Base-by-base conservation (phyloP, 2,113 vertebrate genomes). In the Microcebus griseorufus region DNA sequence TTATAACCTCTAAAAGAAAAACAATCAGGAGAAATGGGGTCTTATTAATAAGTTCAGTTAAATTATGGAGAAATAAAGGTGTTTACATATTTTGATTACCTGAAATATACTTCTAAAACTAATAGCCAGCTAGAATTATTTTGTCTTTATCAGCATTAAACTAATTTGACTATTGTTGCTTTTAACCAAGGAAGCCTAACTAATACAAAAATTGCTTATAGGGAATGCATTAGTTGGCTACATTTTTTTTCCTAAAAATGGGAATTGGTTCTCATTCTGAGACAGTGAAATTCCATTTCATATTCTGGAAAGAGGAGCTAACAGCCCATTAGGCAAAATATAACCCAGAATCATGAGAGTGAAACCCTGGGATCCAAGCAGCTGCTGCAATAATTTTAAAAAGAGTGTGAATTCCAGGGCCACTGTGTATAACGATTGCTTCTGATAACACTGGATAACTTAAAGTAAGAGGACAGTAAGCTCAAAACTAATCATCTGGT, bases 61-160 rank as follows among this genome's bases (percentile, higher is more conserved):
- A 81, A 51, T 76, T 94, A 73, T 22, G 29, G n/a, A 53, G 17
- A 92, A 82, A 73, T 73, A 65, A 88, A 64, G 3, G 4, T 20
- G 16, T 95, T 73, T 60, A 14, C 5, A 84, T 64, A 53, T 80
- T 93, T 92, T 82, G 45, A 79, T 72, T 39, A 69, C 1, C 55
- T 22, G 23, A 85, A 4, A 86, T 80, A 51, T 93, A 62, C 25
- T 92, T 88, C 93, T 29, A 87, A 83, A 90, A 90, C n/a, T 76
- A 64, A 42, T 75, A 65, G 37, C 53, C 42, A 37, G 32, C 6
- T 88, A 90, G 42, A 58, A 82, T 88, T 64, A 17, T 65, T 87
- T 67, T 62, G 9, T 69, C 48, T 73, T 20, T 18, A 29, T 86
- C 39, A 64, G 20, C 58, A 60, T 64, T 75, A n/a, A 45, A 79